A percentile compares a stretch with the other conserved stretches of the same genome.
Conservation (phyloP, 2,797 vertebrate genomes). For the Chloroceryle amazona region DNA sequence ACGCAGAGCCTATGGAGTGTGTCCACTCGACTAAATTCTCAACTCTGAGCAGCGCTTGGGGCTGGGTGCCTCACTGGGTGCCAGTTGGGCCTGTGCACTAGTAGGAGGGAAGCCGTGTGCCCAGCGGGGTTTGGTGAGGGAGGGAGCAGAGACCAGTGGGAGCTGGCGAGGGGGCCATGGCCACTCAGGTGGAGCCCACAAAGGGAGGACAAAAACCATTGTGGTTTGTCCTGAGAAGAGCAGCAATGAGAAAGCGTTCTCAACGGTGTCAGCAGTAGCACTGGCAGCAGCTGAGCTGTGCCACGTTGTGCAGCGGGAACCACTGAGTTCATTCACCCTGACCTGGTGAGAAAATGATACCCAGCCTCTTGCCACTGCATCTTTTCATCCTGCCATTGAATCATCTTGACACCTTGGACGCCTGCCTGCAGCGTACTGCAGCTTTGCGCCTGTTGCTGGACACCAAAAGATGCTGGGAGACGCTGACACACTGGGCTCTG, state of each 20-base stretch:
- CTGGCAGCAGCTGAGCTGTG: rapidly evolving
- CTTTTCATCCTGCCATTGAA: neutral
- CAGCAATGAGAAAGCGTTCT: neutral
- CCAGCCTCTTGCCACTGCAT: too few relatives aligned
- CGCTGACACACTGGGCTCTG: neutral
- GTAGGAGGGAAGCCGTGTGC: rapidly evolving
- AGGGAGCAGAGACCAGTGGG: neutral
- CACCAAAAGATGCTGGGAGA: neutral
- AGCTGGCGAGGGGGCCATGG: rapidly evolving
- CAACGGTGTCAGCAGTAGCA: neutral
- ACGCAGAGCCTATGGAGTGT: neutral
- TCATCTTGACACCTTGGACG: neutral
- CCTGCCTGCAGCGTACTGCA: neutral
- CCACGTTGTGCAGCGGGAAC: rapidly evolving
- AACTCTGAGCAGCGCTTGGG: neutral
- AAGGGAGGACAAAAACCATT: rapidly evolving
- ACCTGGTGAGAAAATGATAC: neutral
- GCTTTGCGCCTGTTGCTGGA: neutral
- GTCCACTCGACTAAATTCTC: neutral
- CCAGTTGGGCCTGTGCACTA: neutral
- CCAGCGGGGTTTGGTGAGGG: neutral
- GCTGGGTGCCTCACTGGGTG: neutral
- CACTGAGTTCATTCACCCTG: neutral
- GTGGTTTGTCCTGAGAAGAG: neutral
- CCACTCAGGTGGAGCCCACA: neutral